These are phyloP conservation scores for Perca flavescens DNA, from an alignment of 2,113 vertebrate genomes.

Conservation along the genomic window DNA sequence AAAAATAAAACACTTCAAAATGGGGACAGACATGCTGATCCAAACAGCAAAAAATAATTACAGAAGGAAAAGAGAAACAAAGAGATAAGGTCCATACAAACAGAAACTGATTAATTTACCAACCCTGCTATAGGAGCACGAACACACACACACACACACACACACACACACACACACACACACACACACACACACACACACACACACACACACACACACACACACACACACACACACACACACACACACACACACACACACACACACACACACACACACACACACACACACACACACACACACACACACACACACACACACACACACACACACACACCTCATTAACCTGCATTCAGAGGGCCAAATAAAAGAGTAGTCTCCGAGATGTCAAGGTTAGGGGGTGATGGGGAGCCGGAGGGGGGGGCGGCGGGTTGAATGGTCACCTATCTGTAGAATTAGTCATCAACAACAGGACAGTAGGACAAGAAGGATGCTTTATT, in stretches of 20 bases:
- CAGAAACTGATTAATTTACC: too few relatives aligned
- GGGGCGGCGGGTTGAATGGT: conserved; percentile 25
- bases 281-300: conserved; percentile 70
- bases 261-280: conserved; percentile 12
- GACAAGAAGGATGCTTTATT: conserved; percentile 62
- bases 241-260: too few relatives aligned
- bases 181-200: too few relatives aligned
- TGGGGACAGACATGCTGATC: conserved; percentile 90
- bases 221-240: too few relatives aligned
- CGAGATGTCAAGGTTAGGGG: conserved; percentile 78
- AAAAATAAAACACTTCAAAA: conserved; percentile 85
- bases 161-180: too few relatives aligned
- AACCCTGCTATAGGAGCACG: too few relatives aligned
- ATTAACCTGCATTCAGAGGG: conserved; percentile 89
- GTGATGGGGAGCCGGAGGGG: background rate
- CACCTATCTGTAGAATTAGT: conserved; percentile 56
- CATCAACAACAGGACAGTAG: conserved; percentile 58
- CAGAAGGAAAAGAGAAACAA: conserved; percentile 86
- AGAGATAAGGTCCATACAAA: conserved; percentile 38
- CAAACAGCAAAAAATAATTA: conserved; percentile 86
- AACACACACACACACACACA: too few relatives aligned
- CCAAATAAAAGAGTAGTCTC: conserved; percentile 89
- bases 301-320: conserved; percentile 74
- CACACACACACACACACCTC: conserved; percentile 72
- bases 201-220: too few relatives aligned